Evolutionary conservation across 2,888 invertebrate species (phyloP).

Genomic region (Tachystola acroxantha): DNA sequence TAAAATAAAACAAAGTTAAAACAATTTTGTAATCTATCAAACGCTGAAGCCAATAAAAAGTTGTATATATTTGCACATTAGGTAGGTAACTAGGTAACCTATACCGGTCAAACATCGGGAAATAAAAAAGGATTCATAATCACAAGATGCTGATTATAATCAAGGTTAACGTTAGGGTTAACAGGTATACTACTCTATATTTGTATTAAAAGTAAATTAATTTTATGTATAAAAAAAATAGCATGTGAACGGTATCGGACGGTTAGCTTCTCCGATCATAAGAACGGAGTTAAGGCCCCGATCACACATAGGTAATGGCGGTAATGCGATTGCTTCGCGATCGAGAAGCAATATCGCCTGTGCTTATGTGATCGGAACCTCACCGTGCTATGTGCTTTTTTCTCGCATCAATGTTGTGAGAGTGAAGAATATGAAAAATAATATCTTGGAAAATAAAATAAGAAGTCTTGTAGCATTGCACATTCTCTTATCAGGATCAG

Average conservation of each 20-base stretch:
- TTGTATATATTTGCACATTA: no score
- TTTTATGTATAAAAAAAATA: neutral
- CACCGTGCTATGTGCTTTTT: conserved; percentile 49
- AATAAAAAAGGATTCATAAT: neutral
- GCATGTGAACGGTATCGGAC: conserved; percentile 41
- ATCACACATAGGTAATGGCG: conserved; percentile 2
- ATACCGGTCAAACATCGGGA: neutral
- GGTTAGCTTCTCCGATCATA: conserved; percentile 40
- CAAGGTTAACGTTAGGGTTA: neutral
- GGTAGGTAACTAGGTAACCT: no score
- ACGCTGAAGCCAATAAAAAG: no score
- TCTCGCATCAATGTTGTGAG: conserved; percentile 47
- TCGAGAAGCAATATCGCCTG: no score
- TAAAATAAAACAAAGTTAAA: no score
- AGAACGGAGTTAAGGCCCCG: conserved; percentile 33
- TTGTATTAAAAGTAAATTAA: no score
- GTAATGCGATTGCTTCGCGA: neutral
- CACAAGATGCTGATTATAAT: neutral
- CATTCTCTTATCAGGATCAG: conserved; percentile 73
- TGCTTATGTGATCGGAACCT: neutral
- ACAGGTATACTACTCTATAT: no score
- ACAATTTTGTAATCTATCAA: no score
- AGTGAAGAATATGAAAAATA: conserved; percentile 68
- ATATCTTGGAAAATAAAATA: conserved; percentile 63
- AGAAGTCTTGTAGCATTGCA: conserved; percentile 75